A percentile compares a stretch with the other conserved stretches of the same genome.
phyloP scores from a whole-genome alignment of 2,797 vertebrate genomes.

The Rhadinocentrus ornatus region DNA sequence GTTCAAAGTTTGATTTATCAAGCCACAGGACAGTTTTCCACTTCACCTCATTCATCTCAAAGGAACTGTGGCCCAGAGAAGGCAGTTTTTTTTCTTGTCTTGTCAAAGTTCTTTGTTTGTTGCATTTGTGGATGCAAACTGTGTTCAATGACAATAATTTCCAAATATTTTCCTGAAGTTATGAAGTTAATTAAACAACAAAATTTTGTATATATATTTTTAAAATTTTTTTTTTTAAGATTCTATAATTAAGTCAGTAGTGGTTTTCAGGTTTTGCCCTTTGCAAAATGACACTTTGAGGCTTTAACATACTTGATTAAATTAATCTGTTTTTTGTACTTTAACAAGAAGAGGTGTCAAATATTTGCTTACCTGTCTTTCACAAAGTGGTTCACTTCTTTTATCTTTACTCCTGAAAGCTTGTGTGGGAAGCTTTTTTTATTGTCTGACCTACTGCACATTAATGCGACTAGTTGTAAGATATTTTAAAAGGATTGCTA shows the following conservation, averaged over 20 bases:
- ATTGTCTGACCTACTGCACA: not conserved
- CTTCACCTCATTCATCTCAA: slow-evolving; percentile 5
- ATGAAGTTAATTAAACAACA: not conserved
- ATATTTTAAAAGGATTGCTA: not conserved
- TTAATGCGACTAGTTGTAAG: not conserved
- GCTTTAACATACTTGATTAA: not conserved
- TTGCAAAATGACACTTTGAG: not conserved
- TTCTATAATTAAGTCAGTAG: not conserved
- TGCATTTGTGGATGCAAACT: not conserved
- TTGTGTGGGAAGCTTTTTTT: not conserved
- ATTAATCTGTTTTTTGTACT: not conserved
- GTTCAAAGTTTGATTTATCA: slow-evolving; percentile 8
- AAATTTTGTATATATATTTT: not conserved
- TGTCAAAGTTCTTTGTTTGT: not conserved
- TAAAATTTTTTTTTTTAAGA: too few relatives aligned
- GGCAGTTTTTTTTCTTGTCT: not conserved
- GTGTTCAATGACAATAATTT: not conserved
- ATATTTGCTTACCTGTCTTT: not conserved
- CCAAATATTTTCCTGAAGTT: too few relatives aligned
- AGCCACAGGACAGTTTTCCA: slow-evolving; percentile 12
- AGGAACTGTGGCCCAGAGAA: not conserved
- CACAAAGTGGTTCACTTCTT: too few relatives aligned
- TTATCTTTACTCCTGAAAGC: not conserved
- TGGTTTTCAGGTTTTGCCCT: not conserved
- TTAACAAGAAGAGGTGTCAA: not conserved